These are phyloP conservation scores for Daboia siamensis DNA, from an alignment of 2,113 vertebrate species.

Conservation along the genomic window DNA sequence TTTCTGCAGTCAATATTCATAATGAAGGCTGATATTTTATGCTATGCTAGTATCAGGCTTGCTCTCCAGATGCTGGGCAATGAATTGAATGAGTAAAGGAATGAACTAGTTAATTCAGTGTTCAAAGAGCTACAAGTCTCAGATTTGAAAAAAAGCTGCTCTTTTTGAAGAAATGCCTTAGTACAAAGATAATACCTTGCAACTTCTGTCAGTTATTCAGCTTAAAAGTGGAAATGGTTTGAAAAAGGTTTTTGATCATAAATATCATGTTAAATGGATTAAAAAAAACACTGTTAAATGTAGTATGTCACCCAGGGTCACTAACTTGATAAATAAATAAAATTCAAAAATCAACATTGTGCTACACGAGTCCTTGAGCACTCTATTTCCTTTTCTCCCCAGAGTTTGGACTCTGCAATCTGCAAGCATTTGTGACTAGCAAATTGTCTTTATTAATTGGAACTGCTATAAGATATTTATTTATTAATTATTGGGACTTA, in stretches of 20 bases:
- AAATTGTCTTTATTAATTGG: conserved; percentile 4
- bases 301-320: background rate
- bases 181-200: background rate
- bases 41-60: background rate
- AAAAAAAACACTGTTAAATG: background rate
- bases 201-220: background rate
- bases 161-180: background rate
- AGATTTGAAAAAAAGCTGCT: background rate
- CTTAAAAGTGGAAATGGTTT: background rate
- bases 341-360: background rate
- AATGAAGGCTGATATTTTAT: background rate
- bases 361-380: background rate
- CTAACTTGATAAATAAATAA: background rate
- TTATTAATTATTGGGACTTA: too few relatives aligned
- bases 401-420: background rate
- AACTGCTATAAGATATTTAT: background rate
- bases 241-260: background rate
- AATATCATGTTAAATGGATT: background rate
- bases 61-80: background rate
- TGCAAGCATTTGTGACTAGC: background rate
- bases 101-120: background rate
- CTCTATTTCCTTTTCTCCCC: background rate
- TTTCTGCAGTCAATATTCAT: background rate
- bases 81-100: background rate
- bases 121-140: background rate